Evolutionary conservation across 1,140 invertebrate species (phyloP).

Genomic region (Parapsyche elsis): DNA sequence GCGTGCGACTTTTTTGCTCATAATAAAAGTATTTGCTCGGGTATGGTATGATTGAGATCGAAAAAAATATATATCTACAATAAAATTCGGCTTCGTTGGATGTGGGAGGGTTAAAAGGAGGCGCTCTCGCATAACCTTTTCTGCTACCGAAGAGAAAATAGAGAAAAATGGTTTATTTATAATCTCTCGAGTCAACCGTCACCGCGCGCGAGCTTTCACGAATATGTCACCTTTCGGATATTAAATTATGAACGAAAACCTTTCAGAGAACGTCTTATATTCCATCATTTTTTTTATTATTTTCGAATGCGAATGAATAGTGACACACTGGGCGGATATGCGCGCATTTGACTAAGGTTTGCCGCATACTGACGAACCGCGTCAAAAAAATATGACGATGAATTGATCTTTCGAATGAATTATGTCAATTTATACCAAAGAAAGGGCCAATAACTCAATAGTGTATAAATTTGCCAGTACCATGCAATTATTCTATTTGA

Average conservation of each 20-base stretch:
- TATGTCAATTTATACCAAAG: background rate
- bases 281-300: background rate
- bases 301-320: constrained; percentile 14
- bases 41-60: constrained; percentile 19
- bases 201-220: constrained; percentile 15
- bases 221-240: constrained; percentile 21
- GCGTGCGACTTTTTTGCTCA: background rate
- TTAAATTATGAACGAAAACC: constrained; percentile 33
- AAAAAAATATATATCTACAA: constrained; percentile 4
- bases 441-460: too few relatives aligned
- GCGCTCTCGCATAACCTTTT: too few relatives aligned
- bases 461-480: too few relatives aligned
- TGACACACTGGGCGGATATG: background rate
- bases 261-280: constrained; percentile 19
- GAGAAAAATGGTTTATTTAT: constrained; percentile 21
- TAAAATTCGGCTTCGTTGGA: background rate
- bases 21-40: constrained; percentile 17
- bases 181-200: constrained; percentile 27
- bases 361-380: too few relatives aligned
- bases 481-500: too few relatives aligned
- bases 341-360: too few relatives aligned
- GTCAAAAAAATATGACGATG: too few relatives aligned
- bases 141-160: background rate
- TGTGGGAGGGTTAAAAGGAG: constrained; percentile 6
- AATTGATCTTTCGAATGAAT: background rate